Conservation (phyloP, 1,140 invertebrate genomes). For the Rhopalosiphum maidis region DNA sequence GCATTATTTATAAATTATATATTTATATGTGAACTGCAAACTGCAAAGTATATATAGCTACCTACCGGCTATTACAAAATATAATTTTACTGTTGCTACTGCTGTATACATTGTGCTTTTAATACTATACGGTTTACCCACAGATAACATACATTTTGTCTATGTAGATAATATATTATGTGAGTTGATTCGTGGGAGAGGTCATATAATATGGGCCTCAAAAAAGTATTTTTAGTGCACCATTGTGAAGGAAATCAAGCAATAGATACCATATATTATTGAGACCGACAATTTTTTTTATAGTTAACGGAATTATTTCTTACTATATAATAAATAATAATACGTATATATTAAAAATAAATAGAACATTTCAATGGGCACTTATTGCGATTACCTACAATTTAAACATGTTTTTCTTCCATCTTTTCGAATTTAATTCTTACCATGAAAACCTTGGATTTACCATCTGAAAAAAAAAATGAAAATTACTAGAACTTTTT, state of each 20-base stretch:
- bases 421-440: neutral
- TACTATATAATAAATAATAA: constrained; percentile 13
- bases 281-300: neutral
- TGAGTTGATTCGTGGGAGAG: neutral
- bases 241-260: neutral
- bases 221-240: neutral
- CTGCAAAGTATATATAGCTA: neutral
- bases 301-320: neutral
- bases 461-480: neutral
- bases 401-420: neutral
- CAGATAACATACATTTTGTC: neutral
- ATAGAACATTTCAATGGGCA: neutral
- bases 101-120: neutral
- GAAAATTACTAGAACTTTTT: neutral
- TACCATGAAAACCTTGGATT: neutral
- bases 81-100: neutral
- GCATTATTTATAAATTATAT: neutral
- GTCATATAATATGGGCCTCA: neutral
- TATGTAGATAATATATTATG: neutral
- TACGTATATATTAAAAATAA: neutral
- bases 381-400: neutral
- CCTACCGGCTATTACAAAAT: neutral
- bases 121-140: neutral
- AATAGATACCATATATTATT: neutral
- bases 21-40: neutral